phyloP scores from a whole-genome alignment of 2,797 vertebrate species.

The Peromyscus nudipes region DNA sequence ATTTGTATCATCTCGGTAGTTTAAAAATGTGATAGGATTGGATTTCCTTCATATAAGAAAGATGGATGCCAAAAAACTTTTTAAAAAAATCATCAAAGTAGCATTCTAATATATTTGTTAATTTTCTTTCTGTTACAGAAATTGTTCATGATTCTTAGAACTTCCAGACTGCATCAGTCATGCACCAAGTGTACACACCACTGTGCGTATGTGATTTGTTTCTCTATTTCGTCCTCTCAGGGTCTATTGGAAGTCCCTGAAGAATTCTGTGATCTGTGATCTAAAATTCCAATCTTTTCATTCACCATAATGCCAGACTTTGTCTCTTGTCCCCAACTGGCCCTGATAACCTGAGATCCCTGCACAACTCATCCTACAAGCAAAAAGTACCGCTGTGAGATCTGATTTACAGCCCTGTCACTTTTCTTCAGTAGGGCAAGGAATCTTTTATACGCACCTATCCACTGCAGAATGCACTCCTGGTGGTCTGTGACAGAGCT shows the following conservation, averaged over 20 bases:
- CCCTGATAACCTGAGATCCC: neutral
- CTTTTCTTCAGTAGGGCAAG: neutral
- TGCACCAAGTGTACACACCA: neutral
- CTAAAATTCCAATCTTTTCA: neutral
- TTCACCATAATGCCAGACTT: slow-evolving; percentile 1
- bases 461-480: neutral
- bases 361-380: neutral
- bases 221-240: neutral
- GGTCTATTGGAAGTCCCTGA: neutral
- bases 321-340: neutral
- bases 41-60: neutral
- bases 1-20: neutral
- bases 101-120: neutral
- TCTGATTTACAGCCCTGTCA: neutral
- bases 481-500: neutral
- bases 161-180: neutral
- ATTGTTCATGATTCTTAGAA: neutral
- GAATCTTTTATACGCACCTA: neutral
- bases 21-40: neutral
- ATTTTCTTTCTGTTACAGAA: neutral
- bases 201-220: neutral
- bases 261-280: neutral
- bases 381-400: neutral
- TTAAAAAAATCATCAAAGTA: neutral
- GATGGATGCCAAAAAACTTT: neutral